phyloP scores from a whole-genome alignment of 2,888 invertebrate species.

The Parnassius mnemosyne region DNA sequence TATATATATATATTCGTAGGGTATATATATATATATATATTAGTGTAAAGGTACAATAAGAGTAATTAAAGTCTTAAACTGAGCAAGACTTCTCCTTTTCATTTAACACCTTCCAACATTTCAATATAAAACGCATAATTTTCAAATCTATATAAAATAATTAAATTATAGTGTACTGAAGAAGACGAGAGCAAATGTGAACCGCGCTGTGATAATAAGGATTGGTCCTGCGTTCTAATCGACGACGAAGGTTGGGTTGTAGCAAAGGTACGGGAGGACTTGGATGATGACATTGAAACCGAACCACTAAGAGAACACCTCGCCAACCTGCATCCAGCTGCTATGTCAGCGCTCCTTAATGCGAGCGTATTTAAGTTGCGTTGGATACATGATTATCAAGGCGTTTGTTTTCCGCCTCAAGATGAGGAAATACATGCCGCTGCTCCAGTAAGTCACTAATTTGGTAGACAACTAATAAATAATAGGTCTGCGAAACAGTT shows the following conservation, averaged over 20 bases:
- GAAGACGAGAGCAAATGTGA: slow-evolving; percentile 52
- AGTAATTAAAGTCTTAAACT: no score
- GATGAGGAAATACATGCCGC: slow-evolving; percentile 37
- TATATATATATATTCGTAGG: no score
- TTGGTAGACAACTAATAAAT: no score
- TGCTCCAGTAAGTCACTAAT: slow-evolving; percentile 45
- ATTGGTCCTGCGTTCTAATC: slow-evolving; percentile 66
- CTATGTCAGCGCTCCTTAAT: slow-evolving; percentile 59
- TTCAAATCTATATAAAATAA: background rate
- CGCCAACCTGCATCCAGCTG: slow-evolving; percentile 53
- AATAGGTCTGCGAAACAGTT: no score
- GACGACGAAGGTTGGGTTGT: slow-evolving; percentile 72
- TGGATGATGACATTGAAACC: slow-evolving; percentile 40
- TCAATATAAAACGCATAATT: background rate
- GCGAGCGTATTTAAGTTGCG: slow-evolving; percentile 57
- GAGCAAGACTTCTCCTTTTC: no score
- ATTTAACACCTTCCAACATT: no score
- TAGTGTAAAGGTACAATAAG: no score
- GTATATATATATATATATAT: no score
- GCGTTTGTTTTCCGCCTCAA: slow-evolving; percentile 58
- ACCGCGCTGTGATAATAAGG: slow-evolving; percentile 55
- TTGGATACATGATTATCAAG: slow-evolving; percentile 72
- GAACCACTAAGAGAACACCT: slow-evolving; percentile 55
- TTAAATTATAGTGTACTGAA: slow-evolving; percentile 45
- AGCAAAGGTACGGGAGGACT: slow-evolving; percentile 42